These are phyloP conservation scores for Sitta carolinensis DNA, from an alignment of 2,797 vertebrate species.

Conservation along the genomic window DNA sequence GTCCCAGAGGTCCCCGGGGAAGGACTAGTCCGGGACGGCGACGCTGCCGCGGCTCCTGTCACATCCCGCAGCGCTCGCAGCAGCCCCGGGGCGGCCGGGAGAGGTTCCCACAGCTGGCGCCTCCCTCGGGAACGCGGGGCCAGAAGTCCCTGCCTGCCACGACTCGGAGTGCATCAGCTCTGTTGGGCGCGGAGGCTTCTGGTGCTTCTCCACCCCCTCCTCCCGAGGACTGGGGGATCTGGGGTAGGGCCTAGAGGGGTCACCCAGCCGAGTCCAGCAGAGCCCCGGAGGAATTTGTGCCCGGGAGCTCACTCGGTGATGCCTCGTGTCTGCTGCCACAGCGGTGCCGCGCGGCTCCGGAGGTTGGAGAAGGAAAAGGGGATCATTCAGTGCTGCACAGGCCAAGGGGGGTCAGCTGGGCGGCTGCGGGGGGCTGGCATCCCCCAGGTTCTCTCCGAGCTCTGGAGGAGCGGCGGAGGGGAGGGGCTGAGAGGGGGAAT, in stretches of 20 bases:
- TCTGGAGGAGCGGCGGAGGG: not conserved
- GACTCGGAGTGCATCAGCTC: fast-evolving
- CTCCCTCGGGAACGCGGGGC: not conserved
- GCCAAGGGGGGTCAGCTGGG: not conserved
- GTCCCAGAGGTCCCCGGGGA: not conserved
- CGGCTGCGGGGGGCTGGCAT: not conserved
- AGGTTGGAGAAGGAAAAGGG: not conserved
- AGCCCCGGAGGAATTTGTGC: not conserved
- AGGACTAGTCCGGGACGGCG: not conserved
- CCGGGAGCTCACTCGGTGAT: not conserved
- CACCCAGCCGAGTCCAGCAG: fast-evolving
- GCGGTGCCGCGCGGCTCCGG: fast-evolving
- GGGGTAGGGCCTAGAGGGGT: not conserved
- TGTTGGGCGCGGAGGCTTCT: fast-evolving
- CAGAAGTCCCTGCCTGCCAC: not conserved
- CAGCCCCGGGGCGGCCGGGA: fast-evolving
- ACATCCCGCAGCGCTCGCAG: not conserved
- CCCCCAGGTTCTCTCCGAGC: not conserved
- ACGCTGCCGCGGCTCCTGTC: not conserved
- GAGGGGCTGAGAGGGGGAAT: fast-evolving
- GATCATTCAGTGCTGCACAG: not conserved
- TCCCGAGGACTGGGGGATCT: fast-evolving
- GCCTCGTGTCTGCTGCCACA: not conserved
- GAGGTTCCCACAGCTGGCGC: slow-evolving; percentile 25
- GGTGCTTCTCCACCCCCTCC: not conserved